Evolutionary conservation across 2,113 vertebrate species (phyloP).

Genomic region (Plectropomus leopardus): DNA sequence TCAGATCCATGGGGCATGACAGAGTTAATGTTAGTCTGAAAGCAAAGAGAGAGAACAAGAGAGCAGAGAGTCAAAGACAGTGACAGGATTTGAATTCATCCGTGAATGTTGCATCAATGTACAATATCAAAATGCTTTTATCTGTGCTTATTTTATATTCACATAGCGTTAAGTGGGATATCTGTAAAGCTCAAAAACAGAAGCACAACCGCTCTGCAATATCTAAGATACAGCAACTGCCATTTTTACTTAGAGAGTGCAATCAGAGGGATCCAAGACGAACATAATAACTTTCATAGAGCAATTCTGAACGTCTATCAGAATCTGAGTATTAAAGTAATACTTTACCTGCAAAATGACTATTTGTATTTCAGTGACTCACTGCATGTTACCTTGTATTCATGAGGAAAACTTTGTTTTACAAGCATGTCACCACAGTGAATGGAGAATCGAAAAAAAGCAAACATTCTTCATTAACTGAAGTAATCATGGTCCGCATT

Average conservation of each 20-base stretch:
- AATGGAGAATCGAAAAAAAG: too few relatives aligned
- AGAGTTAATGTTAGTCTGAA: constrained; percentile 94
- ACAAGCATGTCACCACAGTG: too few relatives aligned
- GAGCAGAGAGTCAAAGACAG: background rate
- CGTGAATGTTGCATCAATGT: background rate
- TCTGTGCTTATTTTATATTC: constrained; percentile 6
- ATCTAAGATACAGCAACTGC: too few relatives aligned
- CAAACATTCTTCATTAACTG: too few relatives aligned
- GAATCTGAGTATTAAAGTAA: background rate
- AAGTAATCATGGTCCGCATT: too few relatives aligned
- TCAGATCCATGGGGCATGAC: constrained; percentile 98
- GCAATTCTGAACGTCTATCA: background rate
- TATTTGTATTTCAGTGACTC: too few relatives aligned
- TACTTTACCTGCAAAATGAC: too few relatives aligned
- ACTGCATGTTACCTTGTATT: too few relatives aligned
- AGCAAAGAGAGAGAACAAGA: constrained; percentile 44
- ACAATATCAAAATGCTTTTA: background rate
- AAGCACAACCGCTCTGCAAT: too few relatives aligned
- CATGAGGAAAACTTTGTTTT: too few relatives aligned
- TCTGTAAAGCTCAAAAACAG: too few relatives aligned
- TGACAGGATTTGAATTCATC: background rate
- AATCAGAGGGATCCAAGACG: background rate
- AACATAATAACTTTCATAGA: background rate
- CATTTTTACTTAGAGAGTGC: too few relatives aligned
- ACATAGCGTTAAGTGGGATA: background rate